Evolutionary conservation across 2,888 invertebrate genomes (phyloP), one percentile per base, ranked within the genome.

Genomic region (Lochmaea crataegi): DNA sequence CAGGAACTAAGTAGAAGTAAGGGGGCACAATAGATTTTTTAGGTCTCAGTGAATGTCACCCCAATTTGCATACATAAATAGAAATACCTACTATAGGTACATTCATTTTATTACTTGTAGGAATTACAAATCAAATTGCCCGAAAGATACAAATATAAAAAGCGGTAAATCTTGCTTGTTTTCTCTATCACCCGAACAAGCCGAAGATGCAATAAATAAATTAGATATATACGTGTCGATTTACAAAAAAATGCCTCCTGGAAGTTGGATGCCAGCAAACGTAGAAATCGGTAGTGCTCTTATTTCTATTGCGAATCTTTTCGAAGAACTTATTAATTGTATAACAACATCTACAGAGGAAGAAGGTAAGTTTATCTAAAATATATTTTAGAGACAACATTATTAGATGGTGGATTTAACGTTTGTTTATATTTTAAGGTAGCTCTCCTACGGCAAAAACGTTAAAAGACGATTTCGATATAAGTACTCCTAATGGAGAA

Each of bases 151-250:
- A 0, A 70, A 51, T 51, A 56, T 75, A 80, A 84, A 48, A 81
- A 91, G 88, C 77, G 92, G 92, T 38, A 92, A 92, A 83, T 92
- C 92, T 0, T 92, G 92, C 78, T 85, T 92, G n/a, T 92, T 92
- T 81, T 91, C 91, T 0, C 84, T 92, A 4, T 89, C 90, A 38
- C 87, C 89, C 58, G 78, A 83, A 9, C 89, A 90, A 42, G 89
- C 92, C 0, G 81, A 82, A n/a, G 84, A 87, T 58, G 90, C 90
- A 0, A 85, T 90, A 81, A 85, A 85, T 70, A 87, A 87, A 61
- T 92, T 92, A 79, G 90, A 91, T 1, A 83, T 92, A 2, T 87
- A 86, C 67, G 87, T 92, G 67, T 86, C 88, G 0, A 89, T 92
- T 0, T 90, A 88, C 80, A 92, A 91, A 80, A 89, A 89, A 67